Conservation (phyloP, 2,797 vertebrate genomes). For the Limnodromus scolopaceus region DNA sequence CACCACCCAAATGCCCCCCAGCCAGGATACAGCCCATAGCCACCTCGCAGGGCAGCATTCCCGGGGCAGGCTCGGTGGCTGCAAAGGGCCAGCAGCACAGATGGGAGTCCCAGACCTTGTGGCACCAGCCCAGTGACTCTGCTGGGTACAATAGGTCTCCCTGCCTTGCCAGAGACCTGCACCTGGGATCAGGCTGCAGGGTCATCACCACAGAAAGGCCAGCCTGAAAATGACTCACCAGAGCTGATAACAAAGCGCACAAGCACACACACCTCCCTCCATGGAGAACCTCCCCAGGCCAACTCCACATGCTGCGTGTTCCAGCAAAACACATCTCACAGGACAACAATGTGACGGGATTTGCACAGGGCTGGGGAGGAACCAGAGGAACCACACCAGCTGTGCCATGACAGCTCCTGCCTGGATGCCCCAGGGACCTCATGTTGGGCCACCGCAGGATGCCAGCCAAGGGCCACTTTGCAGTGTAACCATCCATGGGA, state of each 20-base stretch:
- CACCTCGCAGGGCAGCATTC: not conserved
- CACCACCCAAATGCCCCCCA: not conserved
- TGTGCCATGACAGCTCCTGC: not conserved
- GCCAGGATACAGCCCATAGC: not conserved
- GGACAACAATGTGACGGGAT: not conserved
- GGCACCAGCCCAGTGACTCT: not conserved
- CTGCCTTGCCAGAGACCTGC: not conserved
- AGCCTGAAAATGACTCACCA: not conserved
- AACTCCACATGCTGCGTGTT: not conserved
- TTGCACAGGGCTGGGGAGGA: not conserved
- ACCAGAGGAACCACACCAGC: not conserved
- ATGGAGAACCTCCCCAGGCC: not conserved
- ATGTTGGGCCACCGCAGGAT: not conserved
- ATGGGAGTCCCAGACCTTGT: not conserved
- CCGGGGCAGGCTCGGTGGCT: rapidly evolving
- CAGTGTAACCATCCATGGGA: not conserved
- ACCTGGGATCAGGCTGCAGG: not conserved
- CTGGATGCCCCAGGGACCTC: not conserved
- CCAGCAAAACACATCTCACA: not conserved
- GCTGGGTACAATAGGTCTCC: not conserved
- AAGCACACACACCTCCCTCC: not conserved
- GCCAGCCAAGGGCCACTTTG: not conserved
- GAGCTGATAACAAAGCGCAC: not conserved
- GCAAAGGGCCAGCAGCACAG: not conserved
- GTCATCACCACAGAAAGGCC: not conserved